Conservation (phyloP, 2,888 invertebrate species). For the Latheticus oryzae region DNA sequence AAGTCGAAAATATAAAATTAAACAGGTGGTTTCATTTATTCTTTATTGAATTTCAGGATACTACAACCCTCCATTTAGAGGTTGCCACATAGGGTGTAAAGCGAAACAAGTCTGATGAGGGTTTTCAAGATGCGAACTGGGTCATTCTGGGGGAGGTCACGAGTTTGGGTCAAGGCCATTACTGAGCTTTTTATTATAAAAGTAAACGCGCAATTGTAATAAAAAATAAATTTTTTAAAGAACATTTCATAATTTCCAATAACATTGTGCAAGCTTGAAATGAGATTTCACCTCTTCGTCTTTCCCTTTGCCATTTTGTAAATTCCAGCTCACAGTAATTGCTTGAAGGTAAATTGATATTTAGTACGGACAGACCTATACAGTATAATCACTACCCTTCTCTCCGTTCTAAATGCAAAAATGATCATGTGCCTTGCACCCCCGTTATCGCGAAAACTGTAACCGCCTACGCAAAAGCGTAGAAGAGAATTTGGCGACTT, state of each 20-base stretch:
- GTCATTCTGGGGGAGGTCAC: constrained; percentile 27
- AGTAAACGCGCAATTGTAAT: too few species aligned
- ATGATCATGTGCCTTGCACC: constrained; percentile 18
- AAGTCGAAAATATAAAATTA: too few species aligned
- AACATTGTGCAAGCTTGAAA: too few species aligned
- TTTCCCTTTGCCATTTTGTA: too few species aligned
- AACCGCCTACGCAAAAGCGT: constrained; percentile 18
- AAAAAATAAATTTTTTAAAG: too few species aligned
- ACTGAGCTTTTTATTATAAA: too few species aligned
- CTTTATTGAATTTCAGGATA: constrained; percentile 1
- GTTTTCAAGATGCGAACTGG: constrained; percentile 19
- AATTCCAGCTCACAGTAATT: too few species aligned
- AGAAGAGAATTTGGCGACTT: too few species aligned
- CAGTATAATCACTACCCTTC: constrained; percentile 21
- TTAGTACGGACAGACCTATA: constrained; percentile 9
- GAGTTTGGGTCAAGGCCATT: constrained; percentile 23
- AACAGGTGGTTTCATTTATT: constrained; percentile 4
- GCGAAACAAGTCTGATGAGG: constrained; percentile 20
- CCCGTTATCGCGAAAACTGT: not conserved
- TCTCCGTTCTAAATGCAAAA: constrained; percentile 32
- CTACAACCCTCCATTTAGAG: constrained; percentile 2
- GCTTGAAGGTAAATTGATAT: constrained; percentile 30
- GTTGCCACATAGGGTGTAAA: constrained; percentile 13
- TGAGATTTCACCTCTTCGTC: too few species aligned
- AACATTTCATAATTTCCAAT: too few species aligned